These are phyloP conservation scores for Matsumyia berberina DNA, from an alignment of 2,888 invertebrate species.

Conservation along the genomic window DNA sequence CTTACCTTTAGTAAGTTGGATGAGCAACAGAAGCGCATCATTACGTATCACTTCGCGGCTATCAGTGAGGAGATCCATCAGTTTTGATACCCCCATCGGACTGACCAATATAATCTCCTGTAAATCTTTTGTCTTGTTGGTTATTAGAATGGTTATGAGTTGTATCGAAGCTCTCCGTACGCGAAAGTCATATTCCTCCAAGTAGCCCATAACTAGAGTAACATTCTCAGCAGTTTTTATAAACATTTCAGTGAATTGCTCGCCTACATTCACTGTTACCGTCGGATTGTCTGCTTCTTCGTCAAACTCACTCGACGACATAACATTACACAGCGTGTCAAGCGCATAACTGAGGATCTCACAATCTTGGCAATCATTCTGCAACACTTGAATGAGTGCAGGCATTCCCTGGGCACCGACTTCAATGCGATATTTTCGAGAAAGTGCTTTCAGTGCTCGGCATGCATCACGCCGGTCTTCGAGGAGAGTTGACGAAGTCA, in stretches of 20 bases:
- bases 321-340: constrained; percentile 96
- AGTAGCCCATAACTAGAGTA: constrained; percentile 90
- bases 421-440: constrained; percentile 96
- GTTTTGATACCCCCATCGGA: constrained; percentile 98
- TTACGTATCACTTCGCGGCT: constrained; percentile 97
- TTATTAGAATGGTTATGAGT: constrained; percentile 93
- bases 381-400: constrained; percentile 91
- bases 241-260: constrained; percentile 98
- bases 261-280: constrained; percentile 90
- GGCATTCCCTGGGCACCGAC: constrained; percentile 97
- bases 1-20: constrained; percentile 90
- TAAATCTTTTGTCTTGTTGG: constrained; percentile 93
- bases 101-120: constrained; percentile 94
- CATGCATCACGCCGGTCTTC: constrained; percentile 99
- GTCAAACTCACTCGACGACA: constrained; percentile 91
- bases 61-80: constrained; percentile 98
- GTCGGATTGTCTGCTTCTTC: constrained; percentile 90
- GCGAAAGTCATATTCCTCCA: constrained; percentile 98
- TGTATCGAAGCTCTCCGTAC: constrained; percentile 96
- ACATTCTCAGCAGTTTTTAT: constrained; percentile 95
- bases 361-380: constrained; percentile 94
- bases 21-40: constrained; percentile 95
- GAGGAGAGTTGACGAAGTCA: constrained; percentile 95
- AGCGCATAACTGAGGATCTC: constrained; percentile 96
- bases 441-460: constrained; percentile 95